Evolutionary conservation across 1,140 invertebrate species (phyloP), one percentile per base, ranked within the genome.

Genomic region (Sycophaga agraensis): DNA sequence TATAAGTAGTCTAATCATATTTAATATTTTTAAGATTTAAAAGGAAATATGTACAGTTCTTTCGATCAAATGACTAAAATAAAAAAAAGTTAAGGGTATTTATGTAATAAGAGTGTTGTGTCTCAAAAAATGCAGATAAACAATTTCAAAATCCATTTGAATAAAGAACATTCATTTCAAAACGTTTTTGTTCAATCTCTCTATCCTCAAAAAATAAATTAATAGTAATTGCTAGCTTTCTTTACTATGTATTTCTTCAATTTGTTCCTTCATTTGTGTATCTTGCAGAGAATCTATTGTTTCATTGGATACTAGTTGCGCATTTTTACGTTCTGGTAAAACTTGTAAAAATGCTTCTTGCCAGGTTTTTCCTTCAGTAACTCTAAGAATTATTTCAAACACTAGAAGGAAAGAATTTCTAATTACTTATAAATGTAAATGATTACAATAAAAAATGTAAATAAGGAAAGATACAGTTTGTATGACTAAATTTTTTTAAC

Each of bases 331-430:
- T 66, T 85, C 79, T 37, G 92, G 92, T 62, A 95, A 79, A 2
- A 92, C 91, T 70, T 88, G 79, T 37, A 94, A 81, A 65, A 98
- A 88, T 7, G 93, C 86, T 51, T 94, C 87, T 75, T 90, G 87
- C 94, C 96, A 99, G 37, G 86, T 82, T 70, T 87, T 83, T 1
- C 89, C 91, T 77, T 92, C 88, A 14, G 87, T 86, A 34, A 93
- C 86, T 65, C 85, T 83, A 11, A 94, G 74, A 17, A 99, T 74
- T 68, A 98, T 96, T 81, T 96, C 92, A 81, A 96, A 98, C 14
- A 98, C 93, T 94, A 73, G 63, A 89, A 90, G 71, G 64, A 54
- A 55, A 50, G 26, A 58, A 42, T 67, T 67, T 57, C 66, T 64
- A 53, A 66, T 63, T 63, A 59, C 28, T 48, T 48, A 31, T 5